Conservation (phyloP, 2,797 vertebrate genomes). For the Channallabes apus region DNA sequence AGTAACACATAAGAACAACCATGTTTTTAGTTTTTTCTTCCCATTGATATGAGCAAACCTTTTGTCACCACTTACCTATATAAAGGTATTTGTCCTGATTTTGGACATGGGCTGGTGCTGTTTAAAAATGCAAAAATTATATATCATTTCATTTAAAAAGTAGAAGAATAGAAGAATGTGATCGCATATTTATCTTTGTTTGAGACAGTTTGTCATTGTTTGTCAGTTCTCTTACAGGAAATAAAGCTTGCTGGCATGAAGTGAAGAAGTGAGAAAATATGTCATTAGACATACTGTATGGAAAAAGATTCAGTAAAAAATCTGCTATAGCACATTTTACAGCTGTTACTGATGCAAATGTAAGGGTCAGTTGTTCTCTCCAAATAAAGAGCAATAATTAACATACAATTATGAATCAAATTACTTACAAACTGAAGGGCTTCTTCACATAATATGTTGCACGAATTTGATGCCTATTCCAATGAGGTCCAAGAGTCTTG, state of each 20-base stretch:
- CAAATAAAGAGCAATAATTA: neutral
- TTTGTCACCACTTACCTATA: constrained; percentile 65
- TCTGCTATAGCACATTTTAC: neutral
- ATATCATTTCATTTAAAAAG: neutral
- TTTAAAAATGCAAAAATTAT: constrained; percentile 4
- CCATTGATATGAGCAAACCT: neutral
- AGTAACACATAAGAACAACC: constrained; percentile 11
- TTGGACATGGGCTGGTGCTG: constrained; percentile 68
- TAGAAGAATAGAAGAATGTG: neutral
- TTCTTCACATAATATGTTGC: constrained; percentile 62
- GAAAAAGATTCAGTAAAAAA: neutral
- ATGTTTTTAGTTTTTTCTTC: neutral
- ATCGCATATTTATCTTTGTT: neutral
- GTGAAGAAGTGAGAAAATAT: neutral
- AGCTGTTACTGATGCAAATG: neutral
- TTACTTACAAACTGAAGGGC: constrained; percentile 72
- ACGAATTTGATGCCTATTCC: constrained; percentile 73
- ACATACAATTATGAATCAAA: neutral
- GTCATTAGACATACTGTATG: neutral
- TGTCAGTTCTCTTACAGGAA: neutral
- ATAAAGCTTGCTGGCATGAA: neutral
- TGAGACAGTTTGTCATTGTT: too few relatives aligned
- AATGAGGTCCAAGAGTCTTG: constrained; percentile 69
- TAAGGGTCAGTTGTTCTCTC: neutral
- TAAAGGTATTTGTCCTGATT: constrained; percentile 71